Percentiles rank a stretch among this genome's conserved stretches.
Conservation (phyloP, 2,888 invertebrate genomes). For the Eupsilia transversa region DNA sequence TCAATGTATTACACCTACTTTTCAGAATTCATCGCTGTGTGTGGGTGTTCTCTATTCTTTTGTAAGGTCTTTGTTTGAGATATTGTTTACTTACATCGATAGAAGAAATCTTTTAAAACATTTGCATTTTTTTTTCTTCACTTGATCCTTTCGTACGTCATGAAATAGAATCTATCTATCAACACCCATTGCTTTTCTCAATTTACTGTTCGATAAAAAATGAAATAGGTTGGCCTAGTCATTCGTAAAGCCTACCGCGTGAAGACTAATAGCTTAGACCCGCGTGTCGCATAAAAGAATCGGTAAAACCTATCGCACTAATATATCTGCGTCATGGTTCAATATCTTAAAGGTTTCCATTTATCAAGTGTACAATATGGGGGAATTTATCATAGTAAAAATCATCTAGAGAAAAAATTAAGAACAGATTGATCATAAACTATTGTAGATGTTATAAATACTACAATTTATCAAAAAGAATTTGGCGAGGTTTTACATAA, state of each 20-base stretch:
- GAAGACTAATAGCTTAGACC: constrained; percentile 56
- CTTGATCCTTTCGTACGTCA: not conserved
- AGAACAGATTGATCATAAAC: not conserved
- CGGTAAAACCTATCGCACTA: constrained; percentile 46
- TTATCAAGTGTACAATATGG: constrained; percentile 24
- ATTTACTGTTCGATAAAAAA: constrained; percentile 43
- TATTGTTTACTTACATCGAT: not conserved
- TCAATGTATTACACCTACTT: constrained; percentile 41
- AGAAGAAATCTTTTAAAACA: not conserved
- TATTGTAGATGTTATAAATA: not conserved
- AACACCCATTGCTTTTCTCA: constrained; percentile 18
- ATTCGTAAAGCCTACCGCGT: constrained; percentile 35
- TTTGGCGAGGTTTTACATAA: not conserved
- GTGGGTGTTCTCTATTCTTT: constrained; percentile 3
- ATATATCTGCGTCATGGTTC: constrained; percentile 57
- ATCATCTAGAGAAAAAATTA: not conserved
- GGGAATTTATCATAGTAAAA: not conserved
- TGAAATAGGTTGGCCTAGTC: constrained; percentile 34
- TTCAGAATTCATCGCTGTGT: constrained; percentile 27
- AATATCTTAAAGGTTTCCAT: constrained; percentile 30
- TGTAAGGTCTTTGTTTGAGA: not conserved
- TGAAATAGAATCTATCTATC: not conserved
- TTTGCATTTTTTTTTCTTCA: not conserved
- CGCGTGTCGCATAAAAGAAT: constrained; percentile 55
- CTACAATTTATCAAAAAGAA: not conserved